phyloP scores from a whole-genome alignment of 2,113 vertebrate genomes.

The Oncorhynchus kisutch region DNA sequence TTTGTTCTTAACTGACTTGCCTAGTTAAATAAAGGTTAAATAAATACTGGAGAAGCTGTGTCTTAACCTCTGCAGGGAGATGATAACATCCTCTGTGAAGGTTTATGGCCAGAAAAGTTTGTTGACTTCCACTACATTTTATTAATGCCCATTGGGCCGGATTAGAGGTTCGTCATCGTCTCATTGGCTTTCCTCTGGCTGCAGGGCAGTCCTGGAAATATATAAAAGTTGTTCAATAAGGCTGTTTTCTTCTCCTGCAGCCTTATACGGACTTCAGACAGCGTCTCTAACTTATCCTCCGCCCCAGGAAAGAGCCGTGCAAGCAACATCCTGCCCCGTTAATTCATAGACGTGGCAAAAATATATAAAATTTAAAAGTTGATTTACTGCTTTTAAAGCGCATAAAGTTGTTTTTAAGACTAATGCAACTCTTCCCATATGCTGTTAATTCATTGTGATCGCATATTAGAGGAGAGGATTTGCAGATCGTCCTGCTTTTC shows the following conservation, averaged over 20 bases:
- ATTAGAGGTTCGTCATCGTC: conserved; percentile 33
- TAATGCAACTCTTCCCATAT: conserved; percentile 7
- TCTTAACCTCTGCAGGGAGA: conserved; percentile 4
- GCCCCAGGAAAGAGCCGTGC: background rate
- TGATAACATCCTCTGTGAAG: conserved; percentile 39
- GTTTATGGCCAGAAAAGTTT: background rate
- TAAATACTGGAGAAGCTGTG: background rate
- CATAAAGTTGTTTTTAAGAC: conserved; percentile 30
- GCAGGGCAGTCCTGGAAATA: background rate
- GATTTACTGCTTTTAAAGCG: conserved; percentile 33
- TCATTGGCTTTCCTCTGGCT: background rate
- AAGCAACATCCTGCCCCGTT: background rate
- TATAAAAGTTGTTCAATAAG: conserved; percentile 2
- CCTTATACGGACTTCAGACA: background rate
- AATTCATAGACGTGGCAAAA: conserved; percentile 2
- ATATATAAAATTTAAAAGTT: conserved; percentile 9
- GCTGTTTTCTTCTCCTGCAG: background rate
- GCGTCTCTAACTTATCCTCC: background rate
- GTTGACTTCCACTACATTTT: conserved; percentile 27
- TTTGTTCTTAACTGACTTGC: no score
- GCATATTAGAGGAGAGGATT: conserved; percentile 5
- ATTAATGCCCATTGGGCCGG: conserved; percentile 32
- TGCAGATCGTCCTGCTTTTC: conserved; percentile 18
- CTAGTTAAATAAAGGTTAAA: no score
- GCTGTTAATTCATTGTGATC: conserved; percentile 20